These are phyloP conservation scores for Eupithecia tripunctaria DNA, from an alignment of 2,888 invertebrate genomes.

Conservation along the genomic window DNA sequence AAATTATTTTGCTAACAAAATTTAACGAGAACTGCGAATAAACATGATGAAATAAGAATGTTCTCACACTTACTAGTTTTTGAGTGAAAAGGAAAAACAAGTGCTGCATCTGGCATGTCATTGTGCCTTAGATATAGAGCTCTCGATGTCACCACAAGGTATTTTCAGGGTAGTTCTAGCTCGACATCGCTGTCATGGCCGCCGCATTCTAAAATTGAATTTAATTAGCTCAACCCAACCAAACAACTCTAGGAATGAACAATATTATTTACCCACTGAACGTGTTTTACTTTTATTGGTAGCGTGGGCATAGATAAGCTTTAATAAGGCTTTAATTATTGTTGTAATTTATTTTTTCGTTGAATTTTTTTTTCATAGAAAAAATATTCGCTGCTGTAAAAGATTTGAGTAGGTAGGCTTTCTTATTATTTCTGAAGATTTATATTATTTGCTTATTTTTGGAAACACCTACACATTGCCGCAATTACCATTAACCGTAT, in stretches of 20 bases:
- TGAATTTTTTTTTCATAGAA: neutral
- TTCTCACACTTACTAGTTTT: neutral
- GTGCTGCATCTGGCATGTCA: neutral
- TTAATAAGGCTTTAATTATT: neutral
- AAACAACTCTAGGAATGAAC: slow-evolving; percentile 39
- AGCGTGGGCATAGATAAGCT: neutral
- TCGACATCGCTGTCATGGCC: slow-evolving; percentile 60
- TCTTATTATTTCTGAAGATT: neutral
- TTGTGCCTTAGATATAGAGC: slow-evolving; percentile 19
- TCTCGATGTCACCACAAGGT: slow-evolving; percentile 22
- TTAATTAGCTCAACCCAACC: slow-evolving; percentile 66
- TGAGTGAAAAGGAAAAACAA: neutral
- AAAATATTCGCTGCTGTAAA: neutral
- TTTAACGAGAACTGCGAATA: neutral
- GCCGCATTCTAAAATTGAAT: slow-evolving; percentile 72
- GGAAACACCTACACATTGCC: neutral
- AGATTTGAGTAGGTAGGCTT: neutral
- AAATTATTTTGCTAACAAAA: neutral
- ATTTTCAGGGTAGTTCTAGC: slow-evolving; percentile 42
- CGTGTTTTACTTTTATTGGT: neutral
- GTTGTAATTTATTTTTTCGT: neutral
- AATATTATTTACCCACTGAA: neutral
- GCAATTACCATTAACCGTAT: neutral
- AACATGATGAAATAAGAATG: neutral
- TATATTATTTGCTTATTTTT: neutral